Evolutionary conservation across 2,113 vertebrate genomes (phyloP).

Genomic region (Pyxicephalus adspersus): DNA sequence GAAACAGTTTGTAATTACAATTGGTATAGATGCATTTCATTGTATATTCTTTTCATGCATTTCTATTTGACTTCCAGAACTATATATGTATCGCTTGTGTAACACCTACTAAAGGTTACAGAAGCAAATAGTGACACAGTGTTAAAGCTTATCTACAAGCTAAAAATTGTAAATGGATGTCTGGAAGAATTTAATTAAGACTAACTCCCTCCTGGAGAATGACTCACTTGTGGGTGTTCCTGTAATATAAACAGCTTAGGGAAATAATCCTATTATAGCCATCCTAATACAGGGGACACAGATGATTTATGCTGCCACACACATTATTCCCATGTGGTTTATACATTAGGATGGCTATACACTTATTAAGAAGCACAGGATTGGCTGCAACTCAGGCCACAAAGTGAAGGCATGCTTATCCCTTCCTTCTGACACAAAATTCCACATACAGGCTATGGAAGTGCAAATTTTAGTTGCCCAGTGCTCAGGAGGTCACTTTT

Average conservation of each 20-base stretch:
- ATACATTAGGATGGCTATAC: too few species aligned
- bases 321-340: too few species aligned
- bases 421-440: too few species aligned
- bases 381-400: too few species aligned
- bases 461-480: too few species aligned
- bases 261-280: background rate
- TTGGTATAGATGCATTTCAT: background rate
- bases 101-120: conserved; percentile 35
- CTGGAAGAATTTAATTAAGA: conserved; percentile 25
- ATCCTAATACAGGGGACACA: background rate
- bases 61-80: background rate
- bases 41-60: conserved; percentile 1
- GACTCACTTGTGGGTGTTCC: conserved; percentile 24
- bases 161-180: conserved; percentile 25
- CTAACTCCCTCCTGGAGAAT: background rate
- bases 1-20: background rate
- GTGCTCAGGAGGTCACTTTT: too few species aligned
- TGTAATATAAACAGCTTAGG: conserved; percentile 5
- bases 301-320: background rate
- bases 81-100: conserved; percentile 29
- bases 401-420: too few species aligned
- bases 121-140: conserved; percentile 37
- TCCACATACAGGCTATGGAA: too few species aligned
- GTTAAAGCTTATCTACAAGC: conserved; percentile 38
- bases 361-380: too few species aligned